Percentiles rank a stretch among this genome's conserved stretches.
Conservation (phyloP, 2,888 invertebrate species). For the Parasteatoda lunata region DNA sequence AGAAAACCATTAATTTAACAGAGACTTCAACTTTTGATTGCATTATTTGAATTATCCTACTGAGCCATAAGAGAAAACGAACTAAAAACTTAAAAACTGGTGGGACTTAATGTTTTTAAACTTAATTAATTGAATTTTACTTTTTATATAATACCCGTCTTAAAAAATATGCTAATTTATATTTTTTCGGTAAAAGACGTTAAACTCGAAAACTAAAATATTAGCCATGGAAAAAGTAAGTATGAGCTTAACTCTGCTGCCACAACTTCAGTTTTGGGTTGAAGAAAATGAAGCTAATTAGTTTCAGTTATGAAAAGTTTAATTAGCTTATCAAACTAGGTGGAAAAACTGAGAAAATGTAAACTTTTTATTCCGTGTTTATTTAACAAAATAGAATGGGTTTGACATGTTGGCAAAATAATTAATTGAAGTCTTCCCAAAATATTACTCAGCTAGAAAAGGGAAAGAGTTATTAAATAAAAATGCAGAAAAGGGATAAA, state of each 20-base stretch:
- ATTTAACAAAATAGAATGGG: no score
- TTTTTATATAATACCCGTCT: conserved; percentile 6
- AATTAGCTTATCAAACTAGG: conserved; percentile 20
- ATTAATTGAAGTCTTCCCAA: no score
- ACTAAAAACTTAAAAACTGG: conserved; percentile 3
- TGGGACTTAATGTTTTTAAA: conserved; percentile 48
- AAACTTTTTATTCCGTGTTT: no score
- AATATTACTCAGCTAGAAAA: no score
- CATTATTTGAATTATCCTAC: conserved; percentile 60
- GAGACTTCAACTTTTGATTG: conserved; percentile 61
- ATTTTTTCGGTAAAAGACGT: conserved; percentile 28
- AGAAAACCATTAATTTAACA: conserved; percentile 47
- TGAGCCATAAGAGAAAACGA: conserved; percentile 15
- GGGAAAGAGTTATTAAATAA: no score
- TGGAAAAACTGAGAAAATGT: not conserved
- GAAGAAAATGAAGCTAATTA: conserved; percentile 26
- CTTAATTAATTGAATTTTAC: conserved; percentile 48
- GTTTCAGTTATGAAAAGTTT: conserved; percentile 38
- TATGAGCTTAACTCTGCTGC: not conserved
- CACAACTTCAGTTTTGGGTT: not conserved
- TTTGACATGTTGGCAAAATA: not conserved
- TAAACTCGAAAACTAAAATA: not conserved
- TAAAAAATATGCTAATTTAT: conserved; percentile 36
- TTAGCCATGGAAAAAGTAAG: not conserved
- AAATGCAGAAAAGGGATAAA: no score